phyloP scores from a whole-genome alignment of 2,888 invertebrate genomes.

The Apodemia mormo region DNA sequence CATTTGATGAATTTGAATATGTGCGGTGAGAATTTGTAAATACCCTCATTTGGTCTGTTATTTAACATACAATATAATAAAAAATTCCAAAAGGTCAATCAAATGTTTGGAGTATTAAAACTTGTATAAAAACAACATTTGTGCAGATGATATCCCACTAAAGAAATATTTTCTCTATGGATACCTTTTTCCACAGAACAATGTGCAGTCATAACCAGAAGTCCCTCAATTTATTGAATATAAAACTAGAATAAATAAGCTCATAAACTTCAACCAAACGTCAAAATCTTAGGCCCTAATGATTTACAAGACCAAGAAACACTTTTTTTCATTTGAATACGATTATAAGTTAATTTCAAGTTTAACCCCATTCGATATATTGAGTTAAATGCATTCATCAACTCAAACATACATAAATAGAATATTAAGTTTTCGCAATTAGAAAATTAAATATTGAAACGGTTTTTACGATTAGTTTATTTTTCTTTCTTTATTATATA shows the following conservation, averaged over 20 bases:
- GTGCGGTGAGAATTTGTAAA: slow-evolving; percentile 19
- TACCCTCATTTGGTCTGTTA: slow-evolving; percentile 18
- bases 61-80: slow-evolving; percentile 33
- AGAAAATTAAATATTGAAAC: background rate
- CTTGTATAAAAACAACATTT: slow-evolving; percentile 59
- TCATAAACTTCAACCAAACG: slow-evolving; percentile 59
- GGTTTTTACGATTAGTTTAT: background rate
- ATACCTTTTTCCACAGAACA: slow-evolving; percentile 25
- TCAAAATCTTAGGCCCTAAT: slow-evolving; percentile 63
- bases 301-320: slow-evolving; percentile 1
- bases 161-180: slow-evolving; percentile 28
- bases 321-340: background rate
- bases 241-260: slow-evolving; percentile 69
- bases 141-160: slow-evolving; percentile 40
- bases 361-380: background rate
- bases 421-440: background rate
- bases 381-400: background rate
- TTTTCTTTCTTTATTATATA: background rate
- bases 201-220: slow-evolving; percentile 28
- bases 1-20: slow-evolving; percentile 32
- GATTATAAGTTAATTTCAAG: background rate
- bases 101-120: slow-evolving; percentile 69
- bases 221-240: slow-evolving; percentile 29
- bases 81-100: slow-evolving; percentile 59
- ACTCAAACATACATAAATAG: background rate